Conservation (phyloP, 1,140 invertebrate genomes). For the Drosophila persimilis region DNA sequence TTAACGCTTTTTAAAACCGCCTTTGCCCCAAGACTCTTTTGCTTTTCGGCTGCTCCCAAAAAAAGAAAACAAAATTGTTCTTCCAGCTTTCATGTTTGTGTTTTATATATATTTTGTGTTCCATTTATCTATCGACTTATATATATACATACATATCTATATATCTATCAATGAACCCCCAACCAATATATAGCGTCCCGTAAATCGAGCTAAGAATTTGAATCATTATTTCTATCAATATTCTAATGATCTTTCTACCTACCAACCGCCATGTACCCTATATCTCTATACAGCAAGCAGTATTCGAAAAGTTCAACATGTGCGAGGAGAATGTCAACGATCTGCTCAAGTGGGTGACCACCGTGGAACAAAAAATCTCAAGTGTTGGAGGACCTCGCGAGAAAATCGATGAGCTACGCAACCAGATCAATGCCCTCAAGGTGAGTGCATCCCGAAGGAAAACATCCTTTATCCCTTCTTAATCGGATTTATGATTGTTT, state of each 20-base stretch:
- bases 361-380: conserved; percentile 93
- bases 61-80: conserved; percentile 39
- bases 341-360: conserved; percentile 93
- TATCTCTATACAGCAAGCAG: conserved; percentile 89
- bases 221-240: not conserved
- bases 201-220: conserved; percentile 34
- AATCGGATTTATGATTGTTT: conserved; percentile 4
- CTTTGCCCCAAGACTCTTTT: conserved; percentile 23
- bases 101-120: conserved; percentile 64
- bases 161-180: conserved; percentile 13
- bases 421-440: conserved; percentile 95
- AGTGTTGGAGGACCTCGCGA: conserved; percentile 94
- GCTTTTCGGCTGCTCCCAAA: conserved; percentile 38
- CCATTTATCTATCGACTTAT: conserved; percentile 49
- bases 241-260: conserved; percentile 19
- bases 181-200: conserved; percentile 28
- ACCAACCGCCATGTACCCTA: too few species aligned
- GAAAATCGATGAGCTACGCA: conserved; percentile 92
- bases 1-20: conserved; percentile 43
- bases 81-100: conserved; percentile 75
- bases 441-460: conserved; percentile 82
- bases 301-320: conserved; percentile 96
- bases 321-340: conserved; percentile 93
- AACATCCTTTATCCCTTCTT: not conserved
- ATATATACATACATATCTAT: conserved; percentile 15